Conservation (phyloP, 2,113 vertebrate genomes). For the Pachypanchax playfairii region DNA sequence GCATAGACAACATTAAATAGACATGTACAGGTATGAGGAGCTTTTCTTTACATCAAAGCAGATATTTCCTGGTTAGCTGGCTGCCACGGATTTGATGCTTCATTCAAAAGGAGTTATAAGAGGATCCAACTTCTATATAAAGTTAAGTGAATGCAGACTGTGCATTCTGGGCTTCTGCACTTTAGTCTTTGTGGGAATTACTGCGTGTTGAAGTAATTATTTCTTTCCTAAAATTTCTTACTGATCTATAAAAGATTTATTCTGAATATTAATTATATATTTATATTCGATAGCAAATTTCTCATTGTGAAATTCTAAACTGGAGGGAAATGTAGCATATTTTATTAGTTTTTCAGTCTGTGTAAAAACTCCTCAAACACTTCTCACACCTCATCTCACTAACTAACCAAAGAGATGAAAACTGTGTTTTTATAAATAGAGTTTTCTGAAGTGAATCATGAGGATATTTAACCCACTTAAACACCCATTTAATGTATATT, state of each 20-base stretch:
- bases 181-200: conserved; percentile 75
- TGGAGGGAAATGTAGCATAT: background rate
- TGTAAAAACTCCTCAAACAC: conserved; percentile 32
- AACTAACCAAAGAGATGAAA: conserved; percentile 23
- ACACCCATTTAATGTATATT: conserved; percentile 35
- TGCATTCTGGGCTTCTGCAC: conserved; percentile 66
- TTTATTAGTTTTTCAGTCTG: conserved; percentile 44
- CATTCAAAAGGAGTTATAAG: conserved; percentile 19
- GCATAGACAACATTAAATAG: background rate
- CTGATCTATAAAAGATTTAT: conserved; percentile 38
- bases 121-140: conserved; percentile 31
- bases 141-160: conserved; percentile 50
- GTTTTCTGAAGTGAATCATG: conserved; percentile 18
- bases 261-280: conserved; percentile 49
- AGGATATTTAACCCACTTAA: conserved; percentile 8
- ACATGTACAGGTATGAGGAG: too few relatives aligned
- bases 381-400: conserved; percentile 21
- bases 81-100: conserved; percentile 2
- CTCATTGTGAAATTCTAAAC: background rate
- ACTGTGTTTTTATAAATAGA: background rate
- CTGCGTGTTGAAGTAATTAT: conserved; percentile 63
- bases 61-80: conserved; percentile 25
- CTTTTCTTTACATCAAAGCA: conserved; percentile 1
- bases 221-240: conserved; percentile 43
- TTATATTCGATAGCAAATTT: conserved; percentile 51